Evolutionary conservation across 2,797 vertebrate species (phyloP).

Genomic region (Pempheris klunzingeri): DNA sequence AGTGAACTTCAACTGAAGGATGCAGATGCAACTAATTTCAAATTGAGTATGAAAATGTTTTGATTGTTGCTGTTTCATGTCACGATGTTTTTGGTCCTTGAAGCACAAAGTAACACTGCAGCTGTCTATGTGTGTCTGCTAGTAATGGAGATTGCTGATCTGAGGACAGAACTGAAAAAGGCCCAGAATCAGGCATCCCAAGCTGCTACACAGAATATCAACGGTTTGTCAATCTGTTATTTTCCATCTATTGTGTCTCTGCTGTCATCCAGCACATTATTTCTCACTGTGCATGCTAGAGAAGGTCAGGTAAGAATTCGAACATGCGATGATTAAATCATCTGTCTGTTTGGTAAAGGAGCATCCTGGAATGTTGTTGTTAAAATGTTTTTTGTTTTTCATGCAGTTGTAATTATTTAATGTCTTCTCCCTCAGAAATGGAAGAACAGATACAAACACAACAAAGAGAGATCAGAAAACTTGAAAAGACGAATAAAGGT

Average conservation of each 20-base stretch:
- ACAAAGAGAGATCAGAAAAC: too few relatives aligned
- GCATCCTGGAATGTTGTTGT: too few relatives aligned
- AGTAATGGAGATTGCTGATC: constrained; percentile 58
- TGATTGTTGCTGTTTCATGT: neutral
- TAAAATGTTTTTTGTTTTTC: too few relatives aligned
- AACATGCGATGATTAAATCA: neutral
- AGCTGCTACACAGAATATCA: neutral
- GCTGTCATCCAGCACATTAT: neutral
- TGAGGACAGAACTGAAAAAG: constrained; percentile 44
- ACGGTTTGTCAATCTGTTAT: constrained; percentile 35
- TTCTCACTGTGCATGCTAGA: neutral
- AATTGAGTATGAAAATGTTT: constrained; percentile 31
- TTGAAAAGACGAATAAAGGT: too few relatives aligned
- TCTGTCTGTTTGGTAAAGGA: neutral
- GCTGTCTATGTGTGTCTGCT: constrained; percentile 28
- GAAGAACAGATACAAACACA: too few relatives aligned
- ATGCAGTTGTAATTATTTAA: too few relatives aligned
- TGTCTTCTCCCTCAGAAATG: too few relatives aligned
- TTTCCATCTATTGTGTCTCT: neutral
- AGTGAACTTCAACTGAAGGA: constrained; percentile 37
- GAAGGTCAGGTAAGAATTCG: neutral
- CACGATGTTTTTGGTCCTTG: neutral
- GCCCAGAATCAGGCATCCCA: neutral
- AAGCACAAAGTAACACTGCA: constrained; percentile 11
- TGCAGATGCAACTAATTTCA: constrained; percentile 8